phyloP scores from a whole-genome alignment of 1,140 invertebrate genomes.

The Eupristina koningsbergeri region DNA sequence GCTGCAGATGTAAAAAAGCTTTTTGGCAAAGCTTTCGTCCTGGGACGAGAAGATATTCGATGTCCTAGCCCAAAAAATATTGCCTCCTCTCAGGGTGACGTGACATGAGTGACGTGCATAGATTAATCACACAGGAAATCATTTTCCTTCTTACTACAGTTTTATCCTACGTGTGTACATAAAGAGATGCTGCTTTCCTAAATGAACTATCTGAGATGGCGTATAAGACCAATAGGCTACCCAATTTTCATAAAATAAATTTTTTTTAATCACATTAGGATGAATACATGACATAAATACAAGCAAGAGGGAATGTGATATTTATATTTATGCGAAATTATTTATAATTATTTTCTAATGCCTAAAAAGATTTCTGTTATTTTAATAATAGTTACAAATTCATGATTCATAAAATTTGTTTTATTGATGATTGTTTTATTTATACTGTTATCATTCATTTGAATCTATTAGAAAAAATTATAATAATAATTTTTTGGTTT shows the following conservation, averaged over 20 bases:
- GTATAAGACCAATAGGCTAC: not conserved
- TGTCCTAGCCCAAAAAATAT: not conserved
- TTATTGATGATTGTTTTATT: no score
- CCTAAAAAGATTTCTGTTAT: no score
- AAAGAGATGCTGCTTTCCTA: conserved; percentile 24
- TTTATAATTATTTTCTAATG: no score
- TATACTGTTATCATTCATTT: no score
- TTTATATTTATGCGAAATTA: not conserved
- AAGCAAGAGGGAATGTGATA: not conserved
- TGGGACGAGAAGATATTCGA: not conserved
- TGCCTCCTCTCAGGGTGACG: not conserved
- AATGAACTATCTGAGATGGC: not conserved
- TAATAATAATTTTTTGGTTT: no score
- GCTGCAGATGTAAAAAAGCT: not conserved
- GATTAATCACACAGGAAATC: not conserved
- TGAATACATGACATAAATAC: not conserved
- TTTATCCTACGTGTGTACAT: not conserved
- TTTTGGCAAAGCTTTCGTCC: conserved; percentile 2
- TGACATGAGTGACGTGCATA: not conserved
- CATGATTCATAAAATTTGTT: no score
- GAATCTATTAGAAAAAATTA: no score
- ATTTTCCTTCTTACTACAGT: no score
- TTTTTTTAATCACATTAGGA: conserved; percentile 6
- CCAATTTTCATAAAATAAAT: conserved; percentile 10
- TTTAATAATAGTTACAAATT: no score